These are phyloP conservation scores for Encarsia formosa DNA, from an alignment of 2,888 invertebrate genomes.

Conservation along the genomic window DNA sequence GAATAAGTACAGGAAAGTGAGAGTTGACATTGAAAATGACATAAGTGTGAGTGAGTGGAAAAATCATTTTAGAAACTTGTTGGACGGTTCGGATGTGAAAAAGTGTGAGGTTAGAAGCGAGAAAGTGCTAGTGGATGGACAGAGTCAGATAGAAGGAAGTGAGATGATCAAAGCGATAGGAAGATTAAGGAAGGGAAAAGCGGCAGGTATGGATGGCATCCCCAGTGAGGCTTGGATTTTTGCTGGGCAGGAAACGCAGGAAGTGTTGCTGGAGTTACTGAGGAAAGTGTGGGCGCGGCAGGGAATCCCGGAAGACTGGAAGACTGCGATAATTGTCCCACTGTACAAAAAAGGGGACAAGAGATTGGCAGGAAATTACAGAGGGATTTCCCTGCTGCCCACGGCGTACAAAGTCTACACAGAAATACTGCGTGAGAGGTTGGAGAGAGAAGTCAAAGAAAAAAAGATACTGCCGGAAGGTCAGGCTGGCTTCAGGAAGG, in stretches of 20 bases:
- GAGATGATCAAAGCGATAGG: constrained; percentile 8
- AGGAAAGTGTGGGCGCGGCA: constrained; percentile 20
- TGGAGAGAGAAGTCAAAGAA: constrained; percentile 22
- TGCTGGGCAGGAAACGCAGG: constrained; percentile 7
- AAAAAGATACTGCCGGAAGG: constrained; percentile 18
- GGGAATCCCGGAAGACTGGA: constrained; percentile 28
- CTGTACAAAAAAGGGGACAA: constrained; percentile 27
- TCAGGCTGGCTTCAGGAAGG: constrained; percentile 26
- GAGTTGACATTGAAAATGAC: not conserved
- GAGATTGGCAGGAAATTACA: constrained; percentile 23
- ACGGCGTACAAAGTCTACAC: constrained; percentile 29
- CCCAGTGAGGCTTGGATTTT: constrained; percentile 25
- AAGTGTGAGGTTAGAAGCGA: not conserved
- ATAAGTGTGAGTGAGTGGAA: constrained; percentile 19
- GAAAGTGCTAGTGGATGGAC: not conserved
- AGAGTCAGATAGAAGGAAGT: not conserved
- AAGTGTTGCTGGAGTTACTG: not conserved
- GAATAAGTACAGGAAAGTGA: constrained; percentile 3
- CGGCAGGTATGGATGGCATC: constrained; percentile 21
- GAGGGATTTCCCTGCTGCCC: constrained; percentile 28
- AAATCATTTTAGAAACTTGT: constrained; percentile 11
- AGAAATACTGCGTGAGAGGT: constrained; percentile 19
- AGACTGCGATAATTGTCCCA: constrained; percentile 20
- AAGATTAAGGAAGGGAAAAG: constrained; percentile 16
- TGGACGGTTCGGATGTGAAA: constrained; percentile 7